A percentile compares a stretch with the other conserved stretches of the same genome.
Evolutionary conservation across 2,113 vertebrate genomes (phyloP).

Genomic region (Empidonax traillii): DNA sequence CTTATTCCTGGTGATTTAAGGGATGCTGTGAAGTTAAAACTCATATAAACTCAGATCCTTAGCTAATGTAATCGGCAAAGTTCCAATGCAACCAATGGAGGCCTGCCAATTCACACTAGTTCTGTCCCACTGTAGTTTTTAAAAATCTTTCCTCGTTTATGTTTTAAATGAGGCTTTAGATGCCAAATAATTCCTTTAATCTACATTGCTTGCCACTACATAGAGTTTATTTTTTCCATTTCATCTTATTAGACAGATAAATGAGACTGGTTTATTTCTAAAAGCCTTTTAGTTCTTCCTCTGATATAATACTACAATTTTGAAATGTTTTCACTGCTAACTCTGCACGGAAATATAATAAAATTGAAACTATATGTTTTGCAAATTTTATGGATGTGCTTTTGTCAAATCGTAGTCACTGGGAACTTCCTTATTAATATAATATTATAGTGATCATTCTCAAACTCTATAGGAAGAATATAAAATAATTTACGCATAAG

Average conservation of each 20-base stretch:
- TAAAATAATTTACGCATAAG: not conserved
- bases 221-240: conserved; percentile 13
- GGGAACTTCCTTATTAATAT: not conserved
- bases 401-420: conserved; percentile 3
- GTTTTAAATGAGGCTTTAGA: conserved; percentile 23
- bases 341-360: not conserved
- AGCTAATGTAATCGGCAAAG: conserved; percentile 42
- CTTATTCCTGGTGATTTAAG: conserved; percentile 56
- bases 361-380: conserved; percentile 38
- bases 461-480: not conserved
- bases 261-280: conserved; percentile 26
- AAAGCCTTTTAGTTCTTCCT: not conserved
- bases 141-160: not conserved
- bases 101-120: conserved; percentile 18
- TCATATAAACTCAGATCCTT: conserved; percentile 30
- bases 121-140: not conserved
- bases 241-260: conserved; percentile 21
- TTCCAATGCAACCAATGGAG: conserved; percentile 40
- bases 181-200: conserved; percentile 19
- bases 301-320: not conserved
- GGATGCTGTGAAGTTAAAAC: conserved; percentile 30
- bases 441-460: not conserved
- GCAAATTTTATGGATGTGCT: not conserved
- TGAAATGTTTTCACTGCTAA: not conserved
- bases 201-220: not conserved